Evolutionary conservation across 2,113 vertebrate species (phyloP).

Genomic region (Clarias magur): DNA sequence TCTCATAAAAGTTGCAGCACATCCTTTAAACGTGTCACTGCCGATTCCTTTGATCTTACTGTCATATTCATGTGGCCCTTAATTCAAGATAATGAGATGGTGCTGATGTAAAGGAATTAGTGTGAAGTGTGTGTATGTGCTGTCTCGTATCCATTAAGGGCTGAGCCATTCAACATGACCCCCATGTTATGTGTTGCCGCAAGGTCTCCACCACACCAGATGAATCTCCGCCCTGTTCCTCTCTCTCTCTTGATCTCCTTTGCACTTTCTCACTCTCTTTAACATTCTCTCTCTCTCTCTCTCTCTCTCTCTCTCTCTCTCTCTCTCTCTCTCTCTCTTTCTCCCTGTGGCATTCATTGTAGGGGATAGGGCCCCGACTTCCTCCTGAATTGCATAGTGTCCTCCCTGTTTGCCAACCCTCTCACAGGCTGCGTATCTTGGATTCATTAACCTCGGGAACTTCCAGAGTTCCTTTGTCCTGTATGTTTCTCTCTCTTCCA

Average conservation of each 20-base stretch:
- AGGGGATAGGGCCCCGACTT: conserved; percentile 64
- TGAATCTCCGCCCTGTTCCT: conserved; percentile 43
- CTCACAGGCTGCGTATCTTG: conserved; percentile 59
- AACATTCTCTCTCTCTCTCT: conserved; percentile 25
- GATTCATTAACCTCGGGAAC: conserved; percentile 60
- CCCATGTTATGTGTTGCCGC: conserved; percentile 56
- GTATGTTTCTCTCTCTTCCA: conserved; percentile 32
- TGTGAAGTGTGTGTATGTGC: conserved; percentile 57
- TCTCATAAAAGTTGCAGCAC: conserved; percentile 48
- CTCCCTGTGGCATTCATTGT: conserved; percentile 50
- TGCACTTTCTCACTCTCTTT: conserved; percentile 28
- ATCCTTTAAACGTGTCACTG: conserved; percentile 53
- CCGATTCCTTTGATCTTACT: conserved; percentile 64
- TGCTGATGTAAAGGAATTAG: conserved; percentile 63
- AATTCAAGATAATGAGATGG: conserved; percentile 60
- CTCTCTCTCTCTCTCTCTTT: conserved; percentile 40
- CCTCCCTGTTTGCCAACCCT: conserved; percentile 42
- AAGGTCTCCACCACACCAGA: conserved; percentile 53
- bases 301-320: conserved; percentile 25
- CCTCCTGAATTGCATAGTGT: conserved; percentile 67
- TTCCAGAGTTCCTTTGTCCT: conserved; percentile 65
- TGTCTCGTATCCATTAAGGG: conserved; percentile 70
- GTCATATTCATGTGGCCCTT: conserved; percentile 56
- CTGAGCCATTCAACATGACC: conserved; percentile 64
- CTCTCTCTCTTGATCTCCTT: conserved; percentile 25